These are phyloP conservation scores for Cirrhinus mrigala DNA, from an alignment of 2,797 vertebrate species.

Conservation along the genomic window DNA sequence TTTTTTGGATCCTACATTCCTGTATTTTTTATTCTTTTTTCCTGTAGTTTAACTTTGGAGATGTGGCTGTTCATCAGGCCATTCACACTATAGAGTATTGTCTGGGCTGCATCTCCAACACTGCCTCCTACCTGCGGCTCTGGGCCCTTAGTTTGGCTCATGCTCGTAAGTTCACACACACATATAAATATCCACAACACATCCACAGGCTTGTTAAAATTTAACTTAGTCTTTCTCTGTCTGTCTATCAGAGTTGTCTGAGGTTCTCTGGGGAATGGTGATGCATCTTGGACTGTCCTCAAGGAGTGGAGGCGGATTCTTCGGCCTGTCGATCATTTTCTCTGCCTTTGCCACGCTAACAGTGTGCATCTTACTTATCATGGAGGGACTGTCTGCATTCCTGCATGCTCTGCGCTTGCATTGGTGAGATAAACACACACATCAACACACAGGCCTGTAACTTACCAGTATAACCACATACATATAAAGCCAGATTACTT, in stretches of 20 bases:
- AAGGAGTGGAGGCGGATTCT: slow-evolving; percentile 84
- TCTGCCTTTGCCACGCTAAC: slow-evolving; percentile 89
- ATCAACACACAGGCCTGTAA: background rate
- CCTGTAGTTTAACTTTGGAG: slow-evolving; percentile 91
- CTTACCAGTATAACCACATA: background rate
- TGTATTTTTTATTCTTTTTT: background rate
- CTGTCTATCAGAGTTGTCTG: slow-evolving; percentile 80
- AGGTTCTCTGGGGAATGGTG: slow-evolving; percentile 93
- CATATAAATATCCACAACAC: background rate
- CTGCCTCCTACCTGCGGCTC: slow-evolving; percentile 84
- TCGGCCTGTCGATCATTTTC: slow-evolving; percentile 89
- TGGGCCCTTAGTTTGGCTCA: slow-evolving; percentile 89
- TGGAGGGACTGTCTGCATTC: slow-evolving; percentile 98
- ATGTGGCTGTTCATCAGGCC: slow-evolving; percentile 92
- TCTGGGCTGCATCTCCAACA: slow-evolving; percentile 90
- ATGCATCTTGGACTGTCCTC: slow-evolving; percentile 89
- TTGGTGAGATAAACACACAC: slow-evolving; percentile 81
- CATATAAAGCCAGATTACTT: background rate
- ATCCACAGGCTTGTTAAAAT: background rate
- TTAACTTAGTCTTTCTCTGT: background rate
- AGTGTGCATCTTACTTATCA: slow-evolving; percentile 92
- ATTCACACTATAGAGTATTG: slow-evolving; percentile 99
- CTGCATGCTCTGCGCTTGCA: slow-evolving; percentile 93
- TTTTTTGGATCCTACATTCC: background rate
- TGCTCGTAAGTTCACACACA: slow-evolving; percentile 79